Percentiles rank a stretch among this genome's conserved stretches.
phyloP scores from a whole-genome alignment of 2,113 vertebrate species.

The Sylvietta virens region DNA sequence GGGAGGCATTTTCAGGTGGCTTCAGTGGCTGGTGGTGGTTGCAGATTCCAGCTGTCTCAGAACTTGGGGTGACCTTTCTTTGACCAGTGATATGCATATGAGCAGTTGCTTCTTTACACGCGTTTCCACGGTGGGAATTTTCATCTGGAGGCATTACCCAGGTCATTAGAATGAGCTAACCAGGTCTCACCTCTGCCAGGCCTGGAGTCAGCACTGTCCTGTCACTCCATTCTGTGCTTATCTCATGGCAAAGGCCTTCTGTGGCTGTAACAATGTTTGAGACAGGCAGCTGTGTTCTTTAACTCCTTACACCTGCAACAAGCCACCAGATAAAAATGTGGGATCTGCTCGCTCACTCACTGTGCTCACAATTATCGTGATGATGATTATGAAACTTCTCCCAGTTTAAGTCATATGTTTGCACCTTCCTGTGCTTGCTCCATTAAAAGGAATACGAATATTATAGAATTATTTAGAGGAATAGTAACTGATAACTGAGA shows the following conservation, averaged over 20 bases:
- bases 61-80: not conserved
- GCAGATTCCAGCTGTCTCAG: not conserved
- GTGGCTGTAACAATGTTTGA: not conserved
- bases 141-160: not conserved
- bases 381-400: not conserved
- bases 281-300: not conserved
- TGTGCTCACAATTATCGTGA: not conserved
- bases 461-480: not conserved
- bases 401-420: not conserved
- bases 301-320: not conserved
- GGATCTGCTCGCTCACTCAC: not conserved
- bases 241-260: not conserved
- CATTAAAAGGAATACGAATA: not conserved
- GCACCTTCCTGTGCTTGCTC: not conserved
- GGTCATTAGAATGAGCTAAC: not conserved
- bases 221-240: not conserved
- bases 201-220: accelerated
- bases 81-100: accelerated
- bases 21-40: not conserved
- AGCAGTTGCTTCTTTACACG: not conserved
- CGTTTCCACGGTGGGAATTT: not conserved
- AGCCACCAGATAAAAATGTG: not conserved
- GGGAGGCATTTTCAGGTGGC: not conserved
- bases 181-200: not conserved
- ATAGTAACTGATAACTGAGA: not conserved